phyloP scores from a whole-genome alignment of 2,113 vertebrate genomes.

The Pavo muticus region DNA sequence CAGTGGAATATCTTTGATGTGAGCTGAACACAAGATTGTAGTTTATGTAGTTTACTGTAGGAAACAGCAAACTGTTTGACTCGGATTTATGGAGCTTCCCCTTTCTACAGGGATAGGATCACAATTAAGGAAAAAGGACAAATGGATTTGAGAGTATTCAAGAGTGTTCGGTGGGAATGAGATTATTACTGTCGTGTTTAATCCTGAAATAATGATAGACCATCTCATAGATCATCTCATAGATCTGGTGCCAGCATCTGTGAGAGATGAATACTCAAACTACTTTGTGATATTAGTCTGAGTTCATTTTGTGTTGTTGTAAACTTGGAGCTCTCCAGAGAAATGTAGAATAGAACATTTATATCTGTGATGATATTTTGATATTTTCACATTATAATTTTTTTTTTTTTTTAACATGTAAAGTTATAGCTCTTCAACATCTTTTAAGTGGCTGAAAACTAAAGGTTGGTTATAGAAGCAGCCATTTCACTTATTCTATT shows the following conservation, averaged over 20 bases:
- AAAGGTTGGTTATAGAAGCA: constrained; percentile 31
- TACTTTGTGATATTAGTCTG: constrained; percentile 27
- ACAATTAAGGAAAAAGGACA: not conserved
- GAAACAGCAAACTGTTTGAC: constrained; percentile 33
- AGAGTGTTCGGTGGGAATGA: constrained; percentile 28
- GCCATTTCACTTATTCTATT: not conserved
- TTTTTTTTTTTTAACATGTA: not conserved
- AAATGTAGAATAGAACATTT: constrained; percentile 48
- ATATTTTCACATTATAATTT: not conserved
- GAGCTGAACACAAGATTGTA: not conserved
- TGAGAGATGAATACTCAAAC: constrained; percentile 38
- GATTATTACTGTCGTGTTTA: constrained; percentile 54
- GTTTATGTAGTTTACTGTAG: not conserved
- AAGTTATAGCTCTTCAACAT: not conserved
- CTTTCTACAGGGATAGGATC: not conserved
- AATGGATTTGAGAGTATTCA: constrained; percentile 57
- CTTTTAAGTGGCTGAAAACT: constrained; percentile 25
- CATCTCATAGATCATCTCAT: not conserved
- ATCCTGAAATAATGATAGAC: constrained; percentile 46
- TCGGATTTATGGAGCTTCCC: constrained; percentile 20
- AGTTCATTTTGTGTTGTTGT: constrained; percentile 7
- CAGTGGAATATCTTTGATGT: not conserved
- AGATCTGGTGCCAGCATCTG: not conserved
- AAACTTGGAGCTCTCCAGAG: constrained; percentile 23
- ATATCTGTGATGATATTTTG: constrained; percentile 8